Percentiles rank a stretch among this genome's conserved stretches.
Evolutionary conservation across 2,113 vertebrate species (phyloP).

Genomic region (Tachuris rubrigastra): DNA sequence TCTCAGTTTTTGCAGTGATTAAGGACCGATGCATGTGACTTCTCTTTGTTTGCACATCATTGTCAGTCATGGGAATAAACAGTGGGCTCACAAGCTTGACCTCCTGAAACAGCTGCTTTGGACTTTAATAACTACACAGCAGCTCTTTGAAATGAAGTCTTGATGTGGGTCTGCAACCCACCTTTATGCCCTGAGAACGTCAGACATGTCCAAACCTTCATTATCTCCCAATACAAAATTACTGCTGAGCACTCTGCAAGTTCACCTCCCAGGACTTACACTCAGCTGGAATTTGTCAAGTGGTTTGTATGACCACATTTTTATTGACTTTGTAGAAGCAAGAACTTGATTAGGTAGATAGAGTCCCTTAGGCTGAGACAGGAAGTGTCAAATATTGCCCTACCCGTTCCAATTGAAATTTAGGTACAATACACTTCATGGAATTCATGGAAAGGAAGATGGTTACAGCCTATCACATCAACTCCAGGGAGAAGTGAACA

Average conservation of each 20-base stretch:
- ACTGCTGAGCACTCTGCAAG: neutral
- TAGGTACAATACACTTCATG: neutral
- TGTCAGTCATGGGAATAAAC: neutral
- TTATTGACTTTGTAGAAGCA: neutral
- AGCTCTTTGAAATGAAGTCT: neutral
- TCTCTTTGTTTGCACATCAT: neutral
- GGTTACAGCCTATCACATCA: neutral
- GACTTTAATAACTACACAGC: neutral
- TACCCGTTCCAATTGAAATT: neutral
- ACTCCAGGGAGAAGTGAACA: neutral
- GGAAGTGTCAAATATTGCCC: neutral
- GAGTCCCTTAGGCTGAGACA: neutral
- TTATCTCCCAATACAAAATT: neutral
- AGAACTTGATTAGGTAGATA: neutral
- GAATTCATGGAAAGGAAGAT: neutral
- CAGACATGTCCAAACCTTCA: neutral
- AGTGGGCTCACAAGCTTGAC: neutral
- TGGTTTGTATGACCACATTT: neutral
- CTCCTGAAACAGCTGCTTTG: neutral
- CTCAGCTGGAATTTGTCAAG: neutral
- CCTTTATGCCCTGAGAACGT: neutral
- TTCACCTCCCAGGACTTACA: neutral
- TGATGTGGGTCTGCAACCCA: neutral
- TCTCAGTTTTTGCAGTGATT: neutral
- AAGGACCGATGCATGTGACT: neutral